These are phyloP conservation scores for Synanthedon andrenaeformis DNA, from an alignment of 2,888 invertebrate species.

Conservation along the genomic window DNA sequence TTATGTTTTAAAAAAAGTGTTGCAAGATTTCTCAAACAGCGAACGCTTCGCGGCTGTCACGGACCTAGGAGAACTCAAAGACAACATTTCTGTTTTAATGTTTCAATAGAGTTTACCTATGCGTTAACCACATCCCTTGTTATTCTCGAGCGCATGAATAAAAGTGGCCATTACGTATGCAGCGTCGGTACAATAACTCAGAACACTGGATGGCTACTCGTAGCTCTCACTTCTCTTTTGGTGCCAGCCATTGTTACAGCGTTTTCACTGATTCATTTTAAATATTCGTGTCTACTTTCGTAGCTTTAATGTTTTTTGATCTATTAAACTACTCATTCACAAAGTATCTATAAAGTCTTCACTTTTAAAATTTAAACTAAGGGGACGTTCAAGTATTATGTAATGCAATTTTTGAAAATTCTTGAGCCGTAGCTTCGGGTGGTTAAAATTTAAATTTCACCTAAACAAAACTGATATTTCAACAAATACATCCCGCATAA, in stretches of 20 bases:
- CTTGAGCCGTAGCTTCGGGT: too few species aligned
- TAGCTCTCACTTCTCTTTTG: constrained; percentile 43
- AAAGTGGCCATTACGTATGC: constrained; percentile 23
- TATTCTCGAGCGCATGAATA: constrained; percentile 19
- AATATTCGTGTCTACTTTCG: background rate
- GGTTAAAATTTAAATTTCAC: too few species aligned
- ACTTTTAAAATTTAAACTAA: too few species aligned
- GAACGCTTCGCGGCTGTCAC: background rate
- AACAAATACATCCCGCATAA: too few species aligned
- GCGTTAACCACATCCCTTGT: constrained; percentile 12
- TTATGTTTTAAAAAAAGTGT: too few species aligned
- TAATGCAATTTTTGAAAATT: too few species aligned
- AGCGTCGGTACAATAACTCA: constrained; percentile 19
- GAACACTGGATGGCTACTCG: constrained; percentile 5
- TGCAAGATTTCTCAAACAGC: too few species aligned
- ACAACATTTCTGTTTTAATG: constrained; percentile 1
- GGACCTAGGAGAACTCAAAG: background rate
- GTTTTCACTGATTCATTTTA: constrained; percentile 27
- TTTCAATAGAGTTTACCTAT: constrained; percentile 1
- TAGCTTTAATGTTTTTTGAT: background rate
- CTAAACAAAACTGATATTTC: too few species aligned
- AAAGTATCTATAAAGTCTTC: too few species aligned
- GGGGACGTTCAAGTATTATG: too few species aligned
- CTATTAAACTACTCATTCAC: too few species aligned
- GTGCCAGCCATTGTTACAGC: constrained; percentile 34